Evolutionary conservation across 2,113 vertebrate species (phyloP).

Genomic region (Apodemus sylvaticus): DNA sequence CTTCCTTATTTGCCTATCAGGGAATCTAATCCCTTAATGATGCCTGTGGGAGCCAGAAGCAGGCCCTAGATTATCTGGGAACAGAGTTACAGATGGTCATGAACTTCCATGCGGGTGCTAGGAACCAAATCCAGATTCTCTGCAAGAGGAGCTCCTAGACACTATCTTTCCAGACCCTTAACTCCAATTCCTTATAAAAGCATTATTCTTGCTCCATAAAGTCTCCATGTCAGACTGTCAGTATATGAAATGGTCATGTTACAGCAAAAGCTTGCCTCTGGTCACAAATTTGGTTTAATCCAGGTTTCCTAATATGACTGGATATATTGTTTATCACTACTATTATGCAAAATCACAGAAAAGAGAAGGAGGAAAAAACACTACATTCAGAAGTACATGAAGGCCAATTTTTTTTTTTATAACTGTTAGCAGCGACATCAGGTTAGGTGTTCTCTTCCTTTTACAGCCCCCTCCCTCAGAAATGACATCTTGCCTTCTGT

Average conservation of each 20-base stretch:
- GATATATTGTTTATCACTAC: background rate
- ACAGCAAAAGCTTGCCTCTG: background rate
- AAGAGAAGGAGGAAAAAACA: background rate
- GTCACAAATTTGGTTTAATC: background rate
- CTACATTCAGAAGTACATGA: background rate
- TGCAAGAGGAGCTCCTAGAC: background rate
- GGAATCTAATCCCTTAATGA: background rate
- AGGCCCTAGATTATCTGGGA: background rate
- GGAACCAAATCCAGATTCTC: background rate
- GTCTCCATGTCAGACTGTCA: constrained; percentile 24
- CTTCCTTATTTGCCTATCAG: background rate
- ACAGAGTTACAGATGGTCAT: background rate
- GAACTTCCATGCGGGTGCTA: background rate
- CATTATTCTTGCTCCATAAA: background rate
- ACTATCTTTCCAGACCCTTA: background rate
- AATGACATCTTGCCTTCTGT: background rate
- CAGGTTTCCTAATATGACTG: background rate
- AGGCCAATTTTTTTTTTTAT: background rate
- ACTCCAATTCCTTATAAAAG: background rate
- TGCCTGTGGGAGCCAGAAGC: background rate
- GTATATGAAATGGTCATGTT: background rate
- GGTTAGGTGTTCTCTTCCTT: background rate
- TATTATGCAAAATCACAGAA: background rate
- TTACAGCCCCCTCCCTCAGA: background rate
- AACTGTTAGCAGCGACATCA: background rate